Base-by-base conservation (phyloP, 1,140 invertebrate species). In the Scylla paramamosain region DNA sequence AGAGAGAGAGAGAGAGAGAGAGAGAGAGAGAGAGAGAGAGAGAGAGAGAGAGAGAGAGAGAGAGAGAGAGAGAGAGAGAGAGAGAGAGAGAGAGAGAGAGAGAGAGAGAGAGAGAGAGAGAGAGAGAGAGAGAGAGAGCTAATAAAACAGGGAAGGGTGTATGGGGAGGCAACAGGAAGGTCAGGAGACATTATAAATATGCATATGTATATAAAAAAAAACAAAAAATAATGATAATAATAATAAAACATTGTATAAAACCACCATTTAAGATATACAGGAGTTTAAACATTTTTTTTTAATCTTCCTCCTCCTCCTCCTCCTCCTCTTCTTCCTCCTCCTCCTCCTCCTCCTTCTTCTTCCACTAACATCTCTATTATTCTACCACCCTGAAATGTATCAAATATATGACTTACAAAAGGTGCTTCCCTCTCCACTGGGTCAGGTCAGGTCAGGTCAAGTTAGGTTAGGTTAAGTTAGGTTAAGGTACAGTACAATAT, bases 91-190 rank as follows among this genome's bases (percentile, higher is more conserved):
- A 32, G 28, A 88, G n/a, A 32, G 86, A 88, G n/a, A 28, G 86
- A 86, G 39, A 89, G 87, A 89, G 87, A 89, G 39, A 89, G 28
- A 45, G 87, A 45, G 39, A 89, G 28, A 89, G 39, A 59, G 45
- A 14, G 52, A 48, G 28, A 28, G 45, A 16, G 28, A 14, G 52
- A 32, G 28, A 12, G 12, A 91, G 84, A 12, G 10, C 10, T 4
- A 87, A 31, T 4, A 67, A 48, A 16, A 45, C 3, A n/a, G 39
- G 2, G 39, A n/a, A 87, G 84, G 20, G 28, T 4, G 84, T 16
- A 28, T 4, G 28, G 20, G 84, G 28, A 28, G 28, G 20, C 10
- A 87, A 28, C 3, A 25, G n/a, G 32, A 10, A 14, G 52, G 89
- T 52, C 0, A 14, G 46, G 31, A 6, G 20, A 32, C 10, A 88